phyloP scores from a whole-genome alignment of 92 coral and sea anemone species.

The Zoanthus sansibaricus region DNA sequence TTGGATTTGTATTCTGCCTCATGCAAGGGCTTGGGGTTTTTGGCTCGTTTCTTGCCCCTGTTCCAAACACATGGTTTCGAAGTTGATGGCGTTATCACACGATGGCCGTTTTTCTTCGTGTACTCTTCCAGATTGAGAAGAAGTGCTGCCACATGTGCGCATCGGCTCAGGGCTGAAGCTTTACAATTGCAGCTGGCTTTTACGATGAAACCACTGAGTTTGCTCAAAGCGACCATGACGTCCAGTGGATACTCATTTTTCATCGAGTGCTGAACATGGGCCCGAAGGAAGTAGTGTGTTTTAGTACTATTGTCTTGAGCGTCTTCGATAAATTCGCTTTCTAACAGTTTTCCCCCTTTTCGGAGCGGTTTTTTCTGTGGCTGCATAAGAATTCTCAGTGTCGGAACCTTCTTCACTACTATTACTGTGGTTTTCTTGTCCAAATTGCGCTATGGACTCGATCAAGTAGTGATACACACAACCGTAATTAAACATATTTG shows the following conservation, averaged over 20 bases:
- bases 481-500: slow-evolving; percentile 56
- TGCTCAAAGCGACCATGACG: slow-evolving; percentile 42
- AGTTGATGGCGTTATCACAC: slow-evolving; percentile 13
- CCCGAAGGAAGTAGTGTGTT: slow-evolving; percentile 39
- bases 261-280: slow-evolving; percentile 57
- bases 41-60: slow-evolving; percentile 37
- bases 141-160: slow-evolving; percentile 28
- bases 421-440: background rate
- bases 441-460: slow-evolving; percentile 10
- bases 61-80: slow-evolving; percentile 33
- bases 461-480: slow-evolving; percentile 34
- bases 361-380: slow-evolving; percentile 42
- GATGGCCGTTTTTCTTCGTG: slow-evolving; percentile 28
- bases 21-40: slow-evolving; percentile 26
- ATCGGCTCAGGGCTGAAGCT: slow-evolving; percentile 31
- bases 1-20: slow-evolving; percentile 27
- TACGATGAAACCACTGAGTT: slow-evolving; percentile 40
- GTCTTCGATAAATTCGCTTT: slow-evolving; percentile 37
- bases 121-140: slow-evolving; percentile 19
- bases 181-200: slow-evolving; percentile 49
- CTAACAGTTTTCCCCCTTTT: slow-evolving; percentile 5
- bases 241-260: slow-evolving; percentile 37
- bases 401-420: slow-evolving; percentile 5
- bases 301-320: slow-evolving; percentile 41
- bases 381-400: background rate